Evolutionary conservation across 64 coral and sea anemone species (phyloP).

Genomic region (Pocillopora damicornis): DNA sequence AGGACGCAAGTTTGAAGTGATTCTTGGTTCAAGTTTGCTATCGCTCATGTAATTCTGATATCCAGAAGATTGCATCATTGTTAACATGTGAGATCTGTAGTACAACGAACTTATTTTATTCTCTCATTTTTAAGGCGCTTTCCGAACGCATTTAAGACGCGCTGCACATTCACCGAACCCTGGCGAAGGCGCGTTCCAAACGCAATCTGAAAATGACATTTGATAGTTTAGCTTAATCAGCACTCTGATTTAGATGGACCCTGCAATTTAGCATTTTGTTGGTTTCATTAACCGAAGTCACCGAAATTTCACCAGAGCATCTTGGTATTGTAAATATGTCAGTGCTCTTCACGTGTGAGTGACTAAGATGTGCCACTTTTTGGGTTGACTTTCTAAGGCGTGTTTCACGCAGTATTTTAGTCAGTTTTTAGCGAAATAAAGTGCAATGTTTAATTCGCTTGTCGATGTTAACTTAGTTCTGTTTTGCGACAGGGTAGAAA

Average conservation of each 20-base stretch:
- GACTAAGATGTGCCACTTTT: neutral
- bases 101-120: too few relatives aligned
- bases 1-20: too few relatives aligned
- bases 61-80: too few relatives aligned
- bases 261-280: neutral
- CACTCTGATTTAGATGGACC: neutral
- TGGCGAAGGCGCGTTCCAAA: too few relatives aligned
- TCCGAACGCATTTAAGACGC: too few relatives aligned
- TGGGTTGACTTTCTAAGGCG: neutral
- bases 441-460: slow-evolving; percentile 11
- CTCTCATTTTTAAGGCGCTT: too few relatives aligned
- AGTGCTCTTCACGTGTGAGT: neutral
- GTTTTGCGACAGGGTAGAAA: slow-evolving; percentile 41
- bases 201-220: too few relatives aligned
- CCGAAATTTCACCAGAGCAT: neutral
- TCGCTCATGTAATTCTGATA: too few relatives aligned
- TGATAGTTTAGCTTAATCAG: neutral
- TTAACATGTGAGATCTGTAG: too few relatives aligned
- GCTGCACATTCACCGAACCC: too few relatives aligned
- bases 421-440: slow-evolving; percentile 41
- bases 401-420: neutral
- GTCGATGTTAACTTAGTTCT: slow-evolving; percentile 39
- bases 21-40: too few relatives aligned
- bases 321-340: neutral
- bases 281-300: neutral